Evolutionary conservation across 2,113 vertebrate species (phyloP), one percentile per base, ranked within the genome.

Genomic region (Oenanthe melanoleuca): DNA sequence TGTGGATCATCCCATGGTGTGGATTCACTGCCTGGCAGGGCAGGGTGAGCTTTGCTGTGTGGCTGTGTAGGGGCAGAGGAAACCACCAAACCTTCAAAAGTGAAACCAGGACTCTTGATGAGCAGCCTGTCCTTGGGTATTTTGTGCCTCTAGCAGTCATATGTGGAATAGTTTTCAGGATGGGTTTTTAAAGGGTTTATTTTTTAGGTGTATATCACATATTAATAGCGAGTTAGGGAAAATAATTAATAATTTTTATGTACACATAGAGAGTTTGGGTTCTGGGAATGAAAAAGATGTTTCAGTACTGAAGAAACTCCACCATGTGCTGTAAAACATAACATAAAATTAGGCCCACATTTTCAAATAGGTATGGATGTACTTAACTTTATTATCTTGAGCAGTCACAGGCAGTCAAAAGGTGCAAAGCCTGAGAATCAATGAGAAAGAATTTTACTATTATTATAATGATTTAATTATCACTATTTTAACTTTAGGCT

Each of bases 1-100:
- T 4, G 5, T 55, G 38, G 72, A 31, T 17, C 69, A 23, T 83
- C 53, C 53, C 40, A 5, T 0, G 0, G 26, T 0, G 0, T 52
- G 61, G 31, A 29, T 82, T 49, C 24, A 14, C 29, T 61, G 65
- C 11, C 17, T 75, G 57, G 6, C 25, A 47, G 12, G 50, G 37
- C 13, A 42, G 23, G 17, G 16, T 12, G n/a, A n/a, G 21, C 26
- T 85, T 67, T 53, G 23, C 20, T 74, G 18, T 20, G 38, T 18
- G 33, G 29, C n/a, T 34, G 1, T 37, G 24, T 7, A 44, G 25
- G 25, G 20, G 10, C 31, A 82, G 37, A 69, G 16, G 42, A 66
- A 91, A n/a, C 12, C 23, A 60, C 14, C 24, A 52, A 87, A 70
- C 7, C 49, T n/a, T 57, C 53, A 50, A 77, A 79, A 60, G 25